These are phyloP conservation scores for Euwallacea fornicatus DNA, from an alignment of 1,140 invertebrate species.

Conservation along the genomic window DNA sequence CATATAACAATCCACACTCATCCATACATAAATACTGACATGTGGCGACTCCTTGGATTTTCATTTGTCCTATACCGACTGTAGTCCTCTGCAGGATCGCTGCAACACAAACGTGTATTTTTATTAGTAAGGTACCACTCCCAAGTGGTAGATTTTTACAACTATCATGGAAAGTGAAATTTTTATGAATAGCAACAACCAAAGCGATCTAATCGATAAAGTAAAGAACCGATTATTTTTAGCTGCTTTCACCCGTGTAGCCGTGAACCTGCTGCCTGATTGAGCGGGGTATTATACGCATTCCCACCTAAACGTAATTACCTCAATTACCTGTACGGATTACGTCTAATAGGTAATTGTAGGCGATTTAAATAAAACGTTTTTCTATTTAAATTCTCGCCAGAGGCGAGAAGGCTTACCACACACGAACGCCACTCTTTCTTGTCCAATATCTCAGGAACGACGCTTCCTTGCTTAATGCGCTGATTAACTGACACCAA, in stretches of 20 bases:
- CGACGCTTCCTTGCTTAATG: constrained; percentile 12
- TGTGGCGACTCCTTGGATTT: constrained; percentile 79
- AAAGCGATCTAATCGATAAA: constrained; percentile 3
- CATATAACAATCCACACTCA: constrained; percentile 77
- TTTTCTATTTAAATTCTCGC: constrained; percentile 31
- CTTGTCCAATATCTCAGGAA: constrained; percentile 19
- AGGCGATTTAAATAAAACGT: constrained; percentile 32
- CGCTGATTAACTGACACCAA: constrained; percentile 14
- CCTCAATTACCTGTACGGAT: constrained; percentile 25
- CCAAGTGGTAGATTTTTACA: neutral
- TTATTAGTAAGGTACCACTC: neutral
- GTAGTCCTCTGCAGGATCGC: constrained; percentile 80
- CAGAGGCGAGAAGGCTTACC: constrained; percentile 12
- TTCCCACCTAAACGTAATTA: constrained; percentile 19
- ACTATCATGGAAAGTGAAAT: constrained; percentile 16
- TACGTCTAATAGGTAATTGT: constrained; percentile 29
- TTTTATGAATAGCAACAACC: constrained; percentile 4
- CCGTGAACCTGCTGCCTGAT: constrained; percentile 22
- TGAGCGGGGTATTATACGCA: constrained; percentile 11
- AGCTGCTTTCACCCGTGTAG: constrained; percentile 18
- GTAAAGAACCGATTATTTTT: constrained; percentile 24
- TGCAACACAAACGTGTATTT: constrained; percentile 59
- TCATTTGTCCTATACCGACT: constrained; percentile 74
- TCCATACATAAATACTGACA: constrained; percentile 85
- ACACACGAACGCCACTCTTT: constrained; percentile 30